These are phyloP conservation scores for Phrynocephalus vlangalii DNA, from an alignment of 2,797 vertebrate genomes.

Conservation along the genomic window DNA sequence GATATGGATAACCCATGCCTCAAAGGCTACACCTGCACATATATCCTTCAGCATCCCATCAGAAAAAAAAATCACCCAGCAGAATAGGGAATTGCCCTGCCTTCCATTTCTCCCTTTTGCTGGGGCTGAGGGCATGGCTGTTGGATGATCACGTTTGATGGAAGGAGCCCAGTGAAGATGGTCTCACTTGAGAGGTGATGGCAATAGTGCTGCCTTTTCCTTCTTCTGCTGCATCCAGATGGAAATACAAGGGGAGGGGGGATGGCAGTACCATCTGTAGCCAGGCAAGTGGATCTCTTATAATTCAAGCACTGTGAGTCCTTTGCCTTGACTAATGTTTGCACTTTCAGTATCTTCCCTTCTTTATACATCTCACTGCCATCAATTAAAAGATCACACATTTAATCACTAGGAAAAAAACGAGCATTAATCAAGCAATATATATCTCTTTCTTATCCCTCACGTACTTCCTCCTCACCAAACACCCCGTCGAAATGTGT, in stretches of 20 bases:
- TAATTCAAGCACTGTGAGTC: neutral
- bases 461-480: neutral
- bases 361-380: neutral
- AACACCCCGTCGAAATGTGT: conserved; percentile 4
- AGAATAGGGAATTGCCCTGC: neutral
- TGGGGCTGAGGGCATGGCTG: too few species aligned
- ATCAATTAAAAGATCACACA: neutral
- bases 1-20: too few species aligned
- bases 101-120: neutral
- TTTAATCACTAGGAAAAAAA: neutral
- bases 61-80: too few species aligned
- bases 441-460: neutral
- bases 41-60: too few species aligned
- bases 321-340: neutral
- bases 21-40: too few species aligned
- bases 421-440: neutral
- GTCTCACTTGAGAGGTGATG: too few species aligned
- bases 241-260: neutral
- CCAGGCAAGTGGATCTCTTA: too few species aligned
- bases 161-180: too few species aligned
- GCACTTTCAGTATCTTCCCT: neutral
- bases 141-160: too few species aligned
- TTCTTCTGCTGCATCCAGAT: neutral
- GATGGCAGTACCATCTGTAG: too few species aligned
- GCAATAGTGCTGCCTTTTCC: too few species aligned